Evolutionary conservation across 2,113 vertebrate species (phyloP).

Genomic region (Laticauda colubrina): DNA sequence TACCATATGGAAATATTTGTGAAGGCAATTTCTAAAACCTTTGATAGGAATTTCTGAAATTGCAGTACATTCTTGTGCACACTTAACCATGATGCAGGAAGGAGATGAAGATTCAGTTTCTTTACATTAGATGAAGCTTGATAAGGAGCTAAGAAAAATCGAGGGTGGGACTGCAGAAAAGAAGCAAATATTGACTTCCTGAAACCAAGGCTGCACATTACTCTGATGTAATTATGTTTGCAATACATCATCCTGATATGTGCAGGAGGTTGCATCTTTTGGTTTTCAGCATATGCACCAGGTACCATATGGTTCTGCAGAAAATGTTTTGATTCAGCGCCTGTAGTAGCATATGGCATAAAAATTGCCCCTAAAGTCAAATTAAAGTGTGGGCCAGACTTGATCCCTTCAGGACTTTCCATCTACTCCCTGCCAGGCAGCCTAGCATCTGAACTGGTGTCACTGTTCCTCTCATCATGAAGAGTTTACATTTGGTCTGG

Average conservation of each 20-base stretch:
- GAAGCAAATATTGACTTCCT: constrained; percentile 67
- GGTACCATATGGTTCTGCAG: constrained; percentile 73
- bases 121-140: constrained; percentile 63
- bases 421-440: constrained; percentile 58
- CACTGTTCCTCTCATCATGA: constrained; percentile 76
- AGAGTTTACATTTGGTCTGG: constrained; percentile 81
- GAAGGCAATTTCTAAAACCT: background rate
- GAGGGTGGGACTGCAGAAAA: background rate
- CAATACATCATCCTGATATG: constrained; percentile 78
- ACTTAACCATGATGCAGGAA: constrained; percentile 65
- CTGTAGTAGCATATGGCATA: constrained; percentile 77
- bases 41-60: background rate
- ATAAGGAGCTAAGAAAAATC: constrained; percentile 54
- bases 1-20: background rate
- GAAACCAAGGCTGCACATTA: constrained; percentile 70
- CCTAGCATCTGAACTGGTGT: constrained; percentile 66
- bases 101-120: constrained; percentile 68
- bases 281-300: constrained; percentile 69
- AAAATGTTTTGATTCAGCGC: constrained; percentile 75
- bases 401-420: constrained; percentile 62
- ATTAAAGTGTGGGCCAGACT: constrained; percentile 72
- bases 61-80: background rate
- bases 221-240: constrained; percentile 81
- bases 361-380: constrained; percentile 69
- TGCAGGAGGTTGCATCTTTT: constrained; percentile 66